Evolutionary conservation across 2,888 invertebrate genomes (phyloP).

Genomic region (Zootermopsis nevadensis): DNA sequence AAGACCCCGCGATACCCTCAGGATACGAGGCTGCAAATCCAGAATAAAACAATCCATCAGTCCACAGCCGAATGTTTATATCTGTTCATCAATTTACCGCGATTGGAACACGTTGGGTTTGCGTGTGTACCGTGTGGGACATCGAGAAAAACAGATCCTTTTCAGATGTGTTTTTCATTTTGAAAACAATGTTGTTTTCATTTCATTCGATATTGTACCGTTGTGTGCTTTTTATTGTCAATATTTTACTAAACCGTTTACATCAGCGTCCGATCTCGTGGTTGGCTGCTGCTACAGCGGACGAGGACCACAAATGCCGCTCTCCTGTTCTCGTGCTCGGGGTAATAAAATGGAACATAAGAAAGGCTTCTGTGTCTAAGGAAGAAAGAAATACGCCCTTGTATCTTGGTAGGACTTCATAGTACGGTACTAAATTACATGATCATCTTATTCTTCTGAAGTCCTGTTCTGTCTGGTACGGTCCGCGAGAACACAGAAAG

Average conservation of each 20-base stretch:
- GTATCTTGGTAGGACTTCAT: background rate
- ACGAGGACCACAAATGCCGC: background rate
- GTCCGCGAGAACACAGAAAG: background rate
- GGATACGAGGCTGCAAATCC: too few relatives aligned
- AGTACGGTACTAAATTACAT: background rate
- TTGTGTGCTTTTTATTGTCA: background rate
- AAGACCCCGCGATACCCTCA: too few relatives aligned
- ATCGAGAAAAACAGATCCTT: background rate
- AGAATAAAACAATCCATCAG: too few relatives aligned
- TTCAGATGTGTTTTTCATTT: background rate
- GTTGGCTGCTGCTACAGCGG: background rate
- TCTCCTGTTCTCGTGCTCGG: background rate
- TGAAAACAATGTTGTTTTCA: background rate
- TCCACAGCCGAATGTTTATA: too few relatives aligned
- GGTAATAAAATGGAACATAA: background rate
- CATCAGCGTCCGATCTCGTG: background rate
- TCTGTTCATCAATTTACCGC: too few relatives aligned
- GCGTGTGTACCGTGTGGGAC: background rate
- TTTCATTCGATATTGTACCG: conserved; percentile 3
- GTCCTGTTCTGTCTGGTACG: background rate
- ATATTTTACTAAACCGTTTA: conserved; percentile 5
- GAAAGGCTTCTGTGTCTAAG: background rate
- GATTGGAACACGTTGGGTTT: background rate
- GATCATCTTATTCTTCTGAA: background rate
- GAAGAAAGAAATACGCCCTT: background rate